phyloP scores from a whole-genome alignment of 2,113 vertebrate genomes.

The Eclectus roratus region DNA sequence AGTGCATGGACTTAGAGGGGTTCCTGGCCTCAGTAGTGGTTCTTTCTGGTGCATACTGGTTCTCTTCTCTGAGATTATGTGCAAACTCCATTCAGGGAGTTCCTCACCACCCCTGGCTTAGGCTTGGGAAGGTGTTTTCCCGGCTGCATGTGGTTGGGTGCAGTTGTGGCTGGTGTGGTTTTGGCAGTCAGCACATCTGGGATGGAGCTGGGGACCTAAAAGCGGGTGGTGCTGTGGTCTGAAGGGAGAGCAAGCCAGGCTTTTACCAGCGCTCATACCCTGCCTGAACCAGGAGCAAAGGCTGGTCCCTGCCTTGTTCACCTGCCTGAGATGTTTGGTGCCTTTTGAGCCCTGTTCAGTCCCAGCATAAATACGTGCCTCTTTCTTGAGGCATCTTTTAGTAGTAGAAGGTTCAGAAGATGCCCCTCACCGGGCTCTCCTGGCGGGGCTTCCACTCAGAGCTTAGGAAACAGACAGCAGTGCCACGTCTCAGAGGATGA shows the following conservation, averaged over 20 bases:
- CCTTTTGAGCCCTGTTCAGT: background rate
- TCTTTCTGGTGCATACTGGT: background rate
- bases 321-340: background rate
- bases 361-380: background rate
- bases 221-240: background rate
- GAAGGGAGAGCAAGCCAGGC: background rate
- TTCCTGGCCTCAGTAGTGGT: background rate
- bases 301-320: accelerated
- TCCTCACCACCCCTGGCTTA: background rate
- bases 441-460: background rate
- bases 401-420: background rate
- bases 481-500: background rate
- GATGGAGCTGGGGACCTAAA: background rate
- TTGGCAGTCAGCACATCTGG: background rate
- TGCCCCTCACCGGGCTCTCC: background rate
- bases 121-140: background rate
- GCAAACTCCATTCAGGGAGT: background rate
- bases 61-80: background rate
- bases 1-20: background rate
- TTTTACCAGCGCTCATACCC: background rate
- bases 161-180: background rate
- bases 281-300: background rate
- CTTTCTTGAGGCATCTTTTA: background rate
- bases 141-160: background rate
- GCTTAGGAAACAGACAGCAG: background rate